Evolutionary conservation across 2,797 vertebrate genomes (phyloP).

Genomic region (Eulemur coronatus): DNA sequence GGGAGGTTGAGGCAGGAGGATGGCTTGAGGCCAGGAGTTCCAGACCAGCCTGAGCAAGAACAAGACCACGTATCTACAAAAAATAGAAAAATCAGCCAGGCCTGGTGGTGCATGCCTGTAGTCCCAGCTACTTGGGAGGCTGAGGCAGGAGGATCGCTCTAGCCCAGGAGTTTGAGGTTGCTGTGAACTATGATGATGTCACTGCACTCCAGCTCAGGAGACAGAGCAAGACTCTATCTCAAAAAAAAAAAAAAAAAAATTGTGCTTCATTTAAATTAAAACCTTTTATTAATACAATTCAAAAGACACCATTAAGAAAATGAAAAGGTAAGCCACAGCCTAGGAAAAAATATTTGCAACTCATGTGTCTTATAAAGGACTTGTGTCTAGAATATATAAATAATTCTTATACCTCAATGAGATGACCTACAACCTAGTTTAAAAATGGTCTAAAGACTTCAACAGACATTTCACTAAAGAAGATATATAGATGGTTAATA

Average conservation of each 20-base stretch:
- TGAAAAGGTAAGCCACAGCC: background rate
- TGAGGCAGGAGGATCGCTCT: background rate
- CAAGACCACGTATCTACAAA: background rate
- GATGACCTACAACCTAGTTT: background rate
- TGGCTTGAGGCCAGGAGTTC: background rate
- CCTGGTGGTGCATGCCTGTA: background rate
- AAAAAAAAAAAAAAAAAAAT: background rate
- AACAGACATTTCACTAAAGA: background rate
- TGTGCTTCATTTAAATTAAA: background rate
- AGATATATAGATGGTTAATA: background rate
- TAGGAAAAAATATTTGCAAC: background rate
- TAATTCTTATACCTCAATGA: background rate
- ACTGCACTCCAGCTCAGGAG: background rate
- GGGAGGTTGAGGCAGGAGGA: background rate
- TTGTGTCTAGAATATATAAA: background rate
- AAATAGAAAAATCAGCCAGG: background rate
- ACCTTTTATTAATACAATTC: background rate
- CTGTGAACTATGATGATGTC: background rate
- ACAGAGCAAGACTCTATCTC: background rate
- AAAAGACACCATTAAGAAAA: background rate
- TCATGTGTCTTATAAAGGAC: background rate
- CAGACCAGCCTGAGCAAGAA: background rate
- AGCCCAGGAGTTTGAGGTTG: background rate
- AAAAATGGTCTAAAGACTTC: background rate
- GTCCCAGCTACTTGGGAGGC: background rate